A percentile compares a stretch with the other conserved stretches of the same genome.
Evolutionary conservation across 2,888 invertebrate species (phyloP).

Genomic region (Drosophila mulleri): DNA sequence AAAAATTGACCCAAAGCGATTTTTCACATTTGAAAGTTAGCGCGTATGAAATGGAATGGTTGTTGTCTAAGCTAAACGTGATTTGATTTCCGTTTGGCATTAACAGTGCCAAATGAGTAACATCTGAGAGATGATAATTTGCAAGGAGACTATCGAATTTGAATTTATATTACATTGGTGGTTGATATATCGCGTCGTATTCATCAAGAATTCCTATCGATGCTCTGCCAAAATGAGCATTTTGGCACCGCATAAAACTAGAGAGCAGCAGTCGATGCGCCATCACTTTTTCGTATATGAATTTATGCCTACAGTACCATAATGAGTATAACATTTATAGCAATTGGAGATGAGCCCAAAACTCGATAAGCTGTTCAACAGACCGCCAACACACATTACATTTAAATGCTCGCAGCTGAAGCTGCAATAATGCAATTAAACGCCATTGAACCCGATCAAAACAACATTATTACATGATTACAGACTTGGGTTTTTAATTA

Average conservation of each 20-base stretch:
- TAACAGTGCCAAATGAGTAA: constrained; percentile 1
- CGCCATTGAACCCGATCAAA: background rate
- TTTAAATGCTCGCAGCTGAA: background rate
- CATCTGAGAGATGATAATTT: no score
- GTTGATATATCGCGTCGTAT: background rate
- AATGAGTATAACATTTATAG: background rate
- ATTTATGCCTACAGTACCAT: background rate
- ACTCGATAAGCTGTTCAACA: background rate
- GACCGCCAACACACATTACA: background rate
- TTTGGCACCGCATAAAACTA: background rate
- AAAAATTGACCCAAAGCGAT: no score
- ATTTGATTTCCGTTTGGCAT: background rate
- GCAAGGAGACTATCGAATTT: background rate
- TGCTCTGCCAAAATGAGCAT: background rate
- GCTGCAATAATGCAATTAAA: background rate
- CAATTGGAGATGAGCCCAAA: background rate
- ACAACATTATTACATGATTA: constrained; percentile 44
- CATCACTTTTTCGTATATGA: no score
- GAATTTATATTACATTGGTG: background rate
- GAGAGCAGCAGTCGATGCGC: no score
- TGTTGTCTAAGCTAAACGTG: no score
- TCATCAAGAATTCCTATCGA: background rate
- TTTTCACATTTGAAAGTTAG: no score
- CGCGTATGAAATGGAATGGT: no score
- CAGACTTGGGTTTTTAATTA: constrained; percentile 73